A percentile compares a stretch with the other conserved stretches of the same genome.
Evolutionary conservation across 1,140 invertebrate species (phyloP).

Genomic region (Rhizoglyphus robini): DNA sequence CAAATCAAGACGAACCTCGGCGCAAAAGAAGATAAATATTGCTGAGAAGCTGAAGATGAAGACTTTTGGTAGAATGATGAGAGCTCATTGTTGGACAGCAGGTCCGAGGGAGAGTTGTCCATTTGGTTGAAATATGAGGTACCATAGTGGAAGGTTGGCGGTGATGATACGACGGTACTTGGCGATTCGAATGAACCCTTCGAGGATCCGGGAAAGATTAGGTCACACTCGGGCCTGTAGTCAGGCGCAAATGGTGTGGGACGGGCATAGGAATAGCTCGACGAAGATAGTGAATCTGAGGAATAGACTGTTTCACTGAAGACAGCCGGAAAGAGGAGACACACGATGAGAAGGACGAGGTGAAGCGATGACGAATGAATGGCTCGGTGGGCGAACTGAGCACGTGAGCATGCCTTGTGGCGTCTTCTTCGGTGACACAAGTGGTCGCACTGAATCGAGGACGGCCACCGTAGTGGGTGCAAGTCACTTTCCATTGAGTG

Average conservation of each 20-base stretch:
- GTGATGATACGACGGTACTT: background rate
- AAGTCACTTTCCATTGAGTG: too few relatives aligned
- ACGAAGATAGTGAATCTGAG: background rate
- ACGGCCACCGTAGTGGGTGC: too few relatives aligned
- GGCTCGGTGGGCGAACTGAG: too few relatives aligned
- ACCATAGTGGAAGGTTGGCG: background rate
- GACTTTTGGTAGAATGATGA: constrained; percentile 2
- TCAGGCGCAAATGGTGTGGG: constrained; percentile 24
- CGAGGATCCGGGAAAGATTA: constrained; percentile 23
- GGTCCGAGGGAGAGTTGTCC: background rate
- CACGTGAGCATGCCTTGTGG: too few relatives aligned
- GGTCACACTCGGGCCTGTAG: constrained; percentile 26
- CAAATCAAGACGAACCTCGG: background rate
- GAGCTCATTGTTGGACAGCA: background rate
- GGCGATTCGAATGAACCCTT: background rate
- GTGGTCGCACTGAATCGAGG: too few relatives aligned
- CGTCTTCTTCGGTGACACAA: too few relatives aligned
- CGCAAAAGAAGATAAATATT: background rate
- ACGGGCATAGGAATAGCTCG: background rate
- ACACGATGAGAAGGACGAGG: too few relatives aligned
- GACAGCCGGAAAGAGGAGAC: too few relatives aligned
- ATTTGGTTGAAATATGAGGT: background rate
- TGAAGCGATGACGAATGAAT: too few relatives aligned
- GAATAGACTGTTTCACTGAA: too few relatives aligned
- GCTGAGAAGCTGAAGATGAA: background rate